Conservation (phyloP, 2,797 vertebrate species). For the Myotis pilosus region DNA sequence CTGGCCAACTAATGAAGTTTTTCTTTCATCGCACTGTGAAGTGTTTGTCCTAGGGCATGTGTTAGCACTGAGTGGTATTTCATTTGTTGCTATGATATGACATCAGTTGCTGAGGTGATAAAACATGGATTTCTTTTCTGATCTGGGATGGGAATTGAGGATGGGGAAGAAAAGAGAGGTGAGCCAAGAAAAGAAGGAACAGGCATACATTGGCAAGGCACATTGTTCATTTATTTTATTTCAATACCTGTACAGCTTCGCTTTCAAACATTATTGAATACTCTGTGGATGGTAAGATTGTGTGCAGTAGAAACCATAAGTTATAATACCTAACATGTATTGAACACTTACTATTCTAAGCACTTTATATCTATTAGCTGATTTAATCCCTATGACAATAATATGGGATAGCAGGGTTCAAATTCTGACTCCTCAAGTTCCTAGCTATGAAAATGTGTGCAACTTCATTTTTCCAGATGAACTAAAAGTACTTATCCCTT, state of each 20-base stretch:
- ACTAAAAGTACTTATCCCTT: not conserved
- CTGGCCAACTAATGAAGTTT: not conserved
- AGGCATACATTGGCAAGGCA: not conserved
- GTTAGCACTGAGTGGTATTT: not conserved
- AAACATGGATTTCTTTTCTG: conserved; percentile 2
- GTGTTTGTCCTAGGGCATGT: not conserved
- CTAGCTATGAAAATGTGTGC: not conserved
- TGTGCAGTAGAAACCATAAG: conserved; percentile 38
- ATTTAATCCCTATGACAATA: conserved; percentile 49
- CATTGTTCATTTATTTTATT: conserved; percentile 19
- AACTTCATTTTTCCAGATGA: not conserved
- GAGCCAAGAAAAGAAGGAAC: not conserved
- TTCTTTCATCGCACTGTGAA: not conserved
- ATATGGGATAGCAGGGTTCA: conserved; percentile 38
- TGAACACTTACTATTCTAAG: conserved; percentile 42
- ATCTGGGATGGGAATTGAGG: not conserved
- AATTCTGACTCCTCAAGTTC: conserved; percentile 34
- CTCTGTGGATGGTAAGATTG: not conserved
- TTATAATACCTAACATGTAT: conserved; percentile 58
- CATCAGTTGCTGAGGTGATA: not conserved
- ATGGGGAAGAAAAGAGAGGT: not conserved
- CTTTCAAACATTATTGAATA: conserved; percentile 14
- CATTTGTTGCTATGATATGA: not conserved
- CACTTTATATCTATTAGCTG: conserved; percentile 47
- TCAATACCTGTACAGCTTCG: not conserved